Evolutionary conservation across 2,888 invertebrate species (phyloP).

Genomic region (Colletes collaris): DNA sequence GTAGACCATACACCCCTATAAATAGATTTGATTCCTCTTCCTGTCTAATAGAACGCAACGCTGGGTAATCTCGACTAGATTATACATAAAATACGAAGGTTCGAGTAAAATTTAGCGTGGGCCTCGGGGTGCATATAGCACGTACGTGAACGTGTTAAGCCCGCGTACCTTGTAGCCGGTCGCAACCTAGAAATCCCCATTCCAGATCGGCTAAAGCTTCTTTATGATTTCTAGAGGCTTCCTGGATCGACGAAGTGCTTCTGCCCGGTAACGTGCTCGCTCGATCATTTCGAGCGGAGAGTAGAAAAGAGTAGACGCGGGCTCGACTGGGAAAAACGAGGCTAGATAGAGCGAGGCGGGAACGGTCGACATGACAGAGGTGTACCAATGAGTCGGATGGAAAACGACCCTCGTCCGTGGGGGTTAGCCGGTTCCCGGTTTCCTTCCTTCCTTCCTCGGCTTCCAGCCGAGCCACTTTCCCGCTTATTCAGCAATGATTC

Average conservation of each 20-base stretch:
- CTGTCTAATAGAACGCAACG: no score
- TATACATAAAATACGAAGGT: no score
- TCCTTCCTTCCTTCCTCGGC: slow-evolving; percentile 55
- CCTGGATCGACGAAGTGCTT: slow-evolving; percentile 45
- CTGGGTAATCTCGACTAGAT: no score
- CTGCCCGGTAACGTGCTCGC: slow-evolving; percentile 1
- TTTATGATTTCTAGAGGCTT: slow-evolving; percentile 55
- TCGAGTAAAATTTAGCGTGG: no score
- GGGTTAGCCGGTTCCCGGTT: slow-evolving; percentile 51
- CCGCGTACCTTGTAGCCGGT: neutral
- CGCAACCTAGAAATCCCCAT: slow-evolving; percentile 26
- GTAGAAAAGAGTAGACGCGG: slow-evolving; percentile 7
- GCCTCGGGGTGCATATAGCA: no score
- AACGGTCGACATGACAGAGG: slow-evolving; percentile 65
- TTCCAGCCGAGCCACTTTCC: slow-evolving; percentile 76
- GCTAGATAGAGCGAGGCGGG: slow-evolving; percentile 18
- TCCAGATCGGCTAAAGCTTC: slow-evolving; percentile 42
- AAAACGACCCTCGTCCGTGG: slow-evolving; percentile 67
- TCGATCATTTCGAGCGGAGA: slow-evolving; percentile 17
- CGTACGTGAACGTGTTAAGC: slow-evolving; percentile 9
- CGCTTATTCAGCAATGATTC: slow-evolving; percentile 84
- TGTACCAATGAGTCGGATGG: slow-evolving; percentile 71
- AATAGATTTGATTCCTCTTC: no score
- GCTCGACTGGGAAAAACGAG: neutral
- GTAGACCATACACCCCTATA: no score